Evolutionary conservation across 2,888 invertebrate species (phyloP).

Genomic region (Campoplex capitator): DNA sequence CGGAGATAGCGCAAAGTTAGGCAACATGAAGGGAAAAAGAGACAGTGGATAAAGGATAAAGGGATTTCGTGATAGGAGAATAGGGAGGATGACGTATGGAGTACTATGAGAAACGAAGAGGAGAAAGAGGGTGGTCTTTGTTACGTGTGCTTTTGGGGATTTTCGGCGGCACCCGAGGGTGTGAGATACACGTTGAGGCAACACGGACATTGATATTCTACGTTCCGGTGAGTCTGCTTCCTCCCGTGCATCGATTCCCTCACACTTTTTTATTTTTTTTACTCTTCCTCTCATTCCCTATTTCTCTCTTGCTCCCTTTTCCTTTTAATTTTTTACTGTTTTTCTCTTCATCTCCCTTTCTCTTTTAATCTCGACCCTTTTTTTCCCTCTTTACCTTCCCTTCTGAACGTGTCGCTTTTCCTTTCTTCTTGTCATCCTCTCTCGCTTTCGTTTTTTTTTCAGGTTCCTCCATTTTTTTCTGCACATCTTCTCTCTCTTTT

Average conservation of each 20-base stretch:
- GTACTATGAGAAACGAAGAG: slow-evolving; percentile 40
- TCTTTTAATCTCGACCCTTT: slow-evolving; percentile 50
- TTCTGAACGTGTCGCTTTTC: background rate
- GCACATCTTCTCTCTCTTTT: background rate
- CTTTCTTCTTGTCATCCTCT: background rate
- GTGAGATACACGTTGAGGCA: slow-evolving; percentile 71
- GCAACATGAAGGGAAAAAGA: slow-evolving; percentile 49
- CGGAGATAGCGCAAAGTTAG: slow-evolving; percentile 49
- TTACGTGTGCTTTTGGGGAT: slow-evolving; percentile 79
- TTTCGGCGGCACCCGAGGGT: slow-evolving; percentile 77
- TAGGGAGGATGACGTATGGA: slow-evolving; percentile 46
- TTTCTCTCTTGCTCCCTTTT: slow-evolving; percentile 46
- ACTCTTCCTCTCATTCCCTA: background rate
- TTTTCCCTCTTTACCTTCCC: background rate
- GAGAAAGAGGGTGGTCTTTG: slow-evolving; percentile 72
- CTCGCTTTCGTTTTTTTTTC: background rate
- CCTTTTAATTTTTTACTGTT: background rate
- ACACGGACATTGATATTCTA: slow-evolving; percentile 75
- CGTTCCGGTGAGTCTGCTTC: slow-evolving; percentile 73
- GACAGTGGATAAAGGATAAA: slow-evolving; percentile 63
- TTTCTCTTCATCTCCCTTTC: slow-evolving; percentile 2
- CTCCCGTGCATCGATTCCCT: slow-evolving; percentile 64
- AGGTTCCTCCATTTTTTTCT: background rate
- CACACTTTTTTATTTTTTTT: slow-evolving; percentile 26
- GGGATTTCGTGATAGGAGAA: slow-evolving; percentile 46